phyloP scores from a whole-genome alignment of 2,797 vertebrate genomes.

The Sebastes reedi region DNA sequence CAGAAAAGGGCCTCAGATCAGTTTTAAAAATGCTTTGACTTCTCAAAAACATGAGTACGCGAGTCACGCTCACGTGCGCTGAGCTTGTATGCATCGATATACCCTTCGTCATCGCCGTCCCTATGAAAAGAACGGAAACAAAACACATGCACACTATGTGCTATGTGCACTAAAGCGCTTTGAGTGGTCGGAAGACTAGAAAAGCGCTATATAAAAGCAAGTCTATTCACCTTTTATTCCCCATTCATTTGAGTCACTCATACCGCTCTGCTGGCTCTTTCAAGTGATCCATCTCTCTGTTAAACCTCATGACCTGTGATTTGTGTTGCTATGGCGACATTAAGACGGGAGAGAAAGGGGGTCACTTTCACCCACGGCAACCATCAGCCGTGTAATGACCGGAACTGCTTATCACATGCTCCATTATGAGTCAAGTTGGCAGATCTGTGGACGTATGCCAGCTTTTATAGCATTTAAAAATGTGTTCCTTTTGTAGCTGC shows the following conservation, averaged over 20 bases:
- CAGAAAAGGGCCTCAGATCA: neutral
- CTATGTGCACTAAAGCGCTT: too few relatives aligned
- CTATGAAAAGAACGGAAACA: constrained; percentile 2
- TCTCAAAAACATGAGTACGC: neutral
- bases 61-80: neutral
- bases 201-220: too few relatives aligned
- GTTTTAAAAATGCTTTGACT: neutral
- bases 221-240: too few relatives aligned
- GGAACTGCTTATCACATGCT: constrained; percentile 27
- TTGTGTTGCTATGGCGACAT: constrained; percentile 17
- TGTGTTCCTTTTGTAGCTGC: neutral
- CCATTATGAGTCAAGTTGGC: constrained; percentile 37
- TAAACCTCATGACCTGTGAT: constrained; percentile 12
- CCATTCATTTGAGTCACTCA: constrained; percentile 6
- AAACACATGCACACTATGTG: neutral
- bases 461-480: constrained; percentile 1
- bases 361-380: constrained; percentile 31
- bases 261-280: neutral
- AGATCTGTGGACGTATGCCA: constrained; percentile 15
- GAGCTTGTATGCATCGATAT: neutral
- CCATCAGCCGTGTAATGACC: constrained; percentile 25
- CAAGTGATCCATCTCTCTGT: constrained; percentile 24
- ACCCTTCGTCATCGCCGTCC: neutral
- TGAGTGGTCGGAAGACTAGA: too few relatives aligned
- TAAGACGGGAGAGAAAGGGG: neutral